Percentiles rank a stretch among this genome's conserved stretches.
phyloP scores from a whole-genome alignment of 92 coral and sea anemone genomes.

The Montipora capitata region DNA sequence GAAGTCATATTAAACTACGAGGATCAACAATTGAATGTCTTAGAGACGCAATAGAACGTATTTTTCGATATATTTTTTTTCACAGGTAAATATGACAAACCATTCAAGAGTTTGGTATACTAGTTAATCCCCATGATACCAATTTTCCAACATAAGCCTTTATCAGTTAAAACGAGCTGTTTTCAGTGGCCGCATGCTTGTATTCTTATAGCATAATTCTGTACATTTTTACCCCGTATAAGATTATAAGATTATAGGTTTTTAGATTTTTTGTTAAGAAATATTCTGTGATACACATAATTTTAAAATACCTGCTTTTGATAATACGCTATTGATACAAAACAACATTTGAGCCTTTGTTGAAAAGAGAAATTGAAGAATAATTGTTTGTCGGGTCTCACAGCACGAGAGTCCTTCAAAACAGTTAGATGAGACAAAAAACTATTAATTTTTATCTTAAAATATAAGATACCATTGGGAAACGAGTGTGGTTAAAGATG shows the following conservation, averaged over 20 bases:
- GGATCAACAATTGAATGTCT: neutral
- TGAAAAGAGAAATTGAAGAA: neutral
- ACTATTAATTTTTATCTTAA: conserved; percentile 7
- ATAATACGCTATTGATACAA: neutral
- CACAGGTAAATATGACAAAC: neutral
- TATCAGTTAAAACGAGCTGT: too few relatives aligned
- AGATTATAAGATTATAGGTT: too few relatives aligned
- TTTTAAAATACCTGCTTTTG: too few relatives aligned
- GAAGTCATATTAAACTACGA: neutral
- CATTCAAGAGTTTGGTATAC: neutral
- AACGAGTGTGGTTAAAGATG: neutral
- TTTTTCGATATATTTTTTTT: neutral
- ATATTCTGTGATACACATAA: too few relatives aligned
- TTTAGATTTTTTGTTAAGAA: too few relatives aligned
- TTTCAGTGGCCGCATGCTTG: neutral
- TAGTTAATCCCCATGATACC: neutral
- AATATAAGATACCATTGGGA: neutral
- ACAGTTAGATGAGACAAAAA: conserved; percentile 2
- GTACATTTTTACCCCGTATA: too few relatives aligned
- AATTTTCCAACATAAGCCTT: neutral
- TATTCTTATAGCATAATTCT: too few relatives aligned
- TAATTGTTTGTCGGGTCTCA: neutral
- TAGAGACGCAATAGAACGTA: neutral
- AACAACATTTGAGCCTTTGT: neutral
- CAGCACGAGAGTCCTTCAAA: neutral